Conservation (phyloP, 2,797 vertebrate genomes). For the Ataeniobius toweri region DNA sequence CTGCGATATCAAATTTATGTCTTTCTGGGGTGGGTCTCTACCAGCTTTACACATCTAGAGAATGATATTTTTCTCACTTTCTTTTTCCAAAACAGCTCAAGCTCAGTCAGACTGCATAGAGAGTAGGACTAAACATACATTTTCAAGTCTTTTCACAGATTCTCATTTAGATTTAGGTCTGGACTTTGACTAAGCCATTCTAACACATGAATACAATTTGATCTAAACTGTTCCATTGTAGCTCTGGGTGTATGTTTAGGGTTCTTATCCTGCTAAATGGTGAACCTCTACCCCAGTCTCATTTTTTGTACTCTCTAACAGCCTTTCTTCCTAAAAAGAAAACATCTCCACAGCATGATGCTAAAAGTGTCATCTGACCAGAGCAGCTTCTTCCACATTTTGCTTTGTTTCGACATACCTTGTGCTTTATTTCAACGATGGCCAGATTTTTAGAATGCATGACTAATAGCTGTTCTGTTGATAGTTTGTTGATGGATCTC, state of each 20-base stretch:
- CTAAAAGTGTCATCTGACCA: neutral
- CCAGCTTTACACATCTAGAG: neutral
- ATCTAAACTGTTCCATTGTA: no score
- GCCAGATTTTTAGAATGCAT: no score
- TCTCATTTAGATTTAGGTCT: neutral
- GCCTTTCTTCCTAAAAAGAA: neutral
- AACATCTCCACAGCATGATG: neutral
- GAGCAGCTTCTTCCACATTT: neutral
- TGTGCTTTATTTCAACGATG: neutral
- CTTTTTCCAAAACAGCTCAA: neutral
- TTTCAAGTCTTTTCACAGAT: neutral
- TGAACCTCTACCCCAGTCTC: no score
- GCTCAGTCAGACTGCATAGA: neutral
- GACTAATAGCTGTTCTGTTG: no score
- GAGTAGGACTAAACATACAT: neutral
- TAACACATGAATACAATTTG: neutral
- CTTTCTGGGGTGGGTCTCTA: neutral
- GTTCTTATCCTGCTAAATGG: no score
- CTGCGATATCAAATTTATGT: neutral
- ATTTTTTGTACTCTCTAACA: neutral
- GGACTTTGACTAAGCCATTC: neutral
- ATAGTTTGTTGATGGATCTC: no score
- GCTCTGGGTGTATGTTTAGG: no score
- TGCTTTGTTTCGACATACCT: neutral
- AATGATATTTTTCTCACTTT: neutral